Evolutionary conservation across 2,888 invertebrate genomes (phyloP), one percentile per base, ranked within the genome.

Genomic region (Stratiomys singularior): DNA sequence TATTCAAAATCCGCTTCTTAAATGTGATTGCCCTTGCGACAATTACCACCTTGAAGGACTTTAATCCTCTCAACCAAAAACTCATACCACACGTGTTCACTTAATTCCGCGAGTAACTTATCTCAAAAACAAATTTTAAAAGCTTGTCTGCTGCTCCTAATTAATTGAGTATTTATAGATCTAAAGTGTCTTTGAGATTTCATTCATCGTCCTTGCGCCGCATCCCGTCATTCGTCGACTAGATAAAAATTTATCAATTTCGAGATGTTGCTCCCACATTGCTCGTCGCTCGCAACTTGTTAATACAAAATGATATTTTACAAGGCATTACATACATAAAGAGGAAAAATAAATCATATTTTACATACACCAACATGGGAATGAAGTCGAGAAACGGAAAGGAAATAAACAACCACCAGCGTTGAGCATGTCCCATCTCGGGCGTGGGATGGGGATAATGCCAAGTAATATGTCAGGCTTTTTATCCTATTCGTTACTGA

Each of bases 221-320:
- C 4, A 15, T 52, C 52, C 15, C 18, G 15, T 5, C 15, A 13
- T 9, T 52, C 18, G 7, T 52, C 15, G 2, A 18, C 15, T 4
- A 18, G 7, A 52, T 13, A 15, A 13, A 18, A 30, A 30, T 64
- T 64, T 4, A 64, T 13, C 30, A 30, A 30, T 11, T 64, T 64
- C n/a, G 15, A 64, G 2, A 60, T 25, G 21, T 37, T 60, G 18
- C 58, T 5, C 23, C 11, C 52, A 18, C 3, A 15, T n/a, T 23
- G 64, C 28, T 64, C 64, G 7, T 30, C 25, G 7, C 27, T 25
- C 71, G 23, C 15, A 52, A 52, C 27, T 52, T 27, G 47, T 25
- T 47, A 67, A 44, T 52, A 23, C 46, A 69, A 71, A 71, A 71
- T 71, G 4, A 23, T 71, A 71, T 71, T 71, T 71, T 47, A 71